Evolutionary conservation across 2,797 vertebrate genomes (phyloP).

Genomic region (Tadarida brasiliensis): DNA sequence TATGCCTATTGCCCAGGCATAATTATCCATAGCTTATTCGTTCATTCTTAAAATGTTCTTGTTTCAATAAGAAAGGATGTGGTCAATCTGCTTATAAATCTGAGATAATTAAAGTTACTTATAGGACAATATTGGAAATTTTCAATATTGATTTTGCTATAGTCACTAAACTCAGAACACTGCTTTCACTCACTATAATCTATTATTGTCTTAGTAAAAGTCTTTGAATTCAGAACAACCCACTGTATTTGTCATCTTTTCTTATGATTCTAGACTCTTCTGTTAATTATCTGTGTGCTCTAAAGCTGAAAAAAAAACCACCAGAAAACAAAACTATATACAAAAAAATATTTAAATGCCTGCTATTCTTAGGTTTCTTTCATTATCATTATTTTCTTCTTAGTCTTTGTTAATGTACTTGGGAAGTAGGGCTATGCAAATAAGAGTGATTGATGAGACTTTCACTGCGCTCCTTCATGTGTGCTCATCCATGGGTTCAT

Average conservation of each 20-base stretch:
- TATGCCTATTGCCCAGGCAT: not conserved
- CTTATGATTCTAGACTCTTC: not conserved
- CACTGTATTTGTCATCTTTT: not conserved
- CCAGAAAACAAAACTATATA: not conserved
- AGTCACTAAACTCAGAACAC: constrained; percentile 2
- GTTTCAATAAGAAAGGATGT: not conserved
- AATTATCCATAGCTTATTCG: not conserved
- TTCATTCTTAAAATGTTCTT: not conserved
- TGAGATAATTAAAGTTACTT: not conserved
- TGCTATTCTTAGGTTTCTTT: not conserved
- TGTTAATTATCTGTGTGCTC: not conserved
- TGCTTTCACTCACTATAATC: not conserved
- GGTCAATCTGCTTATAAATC: not conserved
- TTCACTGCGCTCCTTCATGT: constrained; percentile 5
- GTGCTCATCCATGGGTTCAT: constrained; percentile 15
- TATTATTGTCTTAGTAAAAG: not conserved
- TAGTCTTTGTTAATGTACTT: constrained; percentile 17
- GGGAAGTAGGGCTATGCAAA: not conserved
- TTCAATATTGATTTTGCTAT: constrained; percentile 11
- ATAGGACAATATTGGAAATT: not conserved
- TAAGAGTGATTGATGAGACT: constrained; percentile 44
- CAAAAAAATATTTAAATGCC: not conserved
- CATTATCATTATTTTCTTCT: not conserved
- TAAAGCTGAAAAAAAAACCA: not conserved
- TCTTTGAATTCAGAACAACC: constrained; percentile 30